Conservation (phyloP, 2,888 invertebrate species). For the Axea sp. region DNA sequence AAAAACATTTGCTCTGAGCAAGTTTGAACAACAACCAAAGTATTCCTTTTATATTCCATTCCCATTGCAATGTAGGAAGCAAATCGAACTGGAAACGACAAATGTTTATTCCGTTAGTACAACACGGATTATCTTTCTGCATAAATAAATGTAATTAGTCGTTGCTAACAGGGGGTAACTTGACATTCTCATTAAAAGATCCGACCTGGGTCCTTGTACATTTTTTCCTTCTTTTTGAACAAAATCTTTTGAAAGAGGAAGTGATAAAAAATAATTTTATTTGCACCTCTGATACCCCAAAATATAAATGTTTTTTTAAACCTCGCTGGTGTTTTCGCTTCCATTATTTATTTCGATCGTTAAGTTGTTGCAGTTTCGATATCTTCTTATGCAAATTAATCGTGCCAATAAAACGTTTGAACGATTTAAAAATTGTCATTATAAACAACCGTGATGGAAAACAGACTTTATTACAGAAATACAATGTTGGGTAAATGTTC, state of each 20-base stretch:
- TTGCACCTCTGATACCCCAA: not conserved
- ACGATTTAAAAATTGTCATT: constrained; percentile 1
- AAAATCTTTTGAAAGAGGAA: constrained; percentile 2
- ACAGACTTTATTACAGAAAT: not conserved
- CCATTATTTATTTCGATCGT: constrained; percentile 9
- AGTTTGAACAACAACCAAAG: too few species aligned
- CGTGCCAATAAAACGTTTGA: constrained; percentile 19
- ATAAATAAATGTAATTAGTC: constrained; percentile 18
- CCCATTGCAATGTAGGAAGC: not conserved
- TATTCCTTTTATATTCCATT: too few species aligned
- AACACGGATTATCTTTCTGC: constrained; percentile 14
- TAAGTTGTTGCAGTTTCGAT: constrained; percentile 1
- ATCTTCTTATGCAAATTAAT: constrained; percentile 11
- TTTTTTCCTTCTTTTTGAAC: not conserved
- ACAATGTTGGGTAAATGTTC: constrained; percentile 4
- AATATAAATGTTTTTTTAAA: not conserved
- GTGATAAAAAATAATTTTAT: constrained; percentile 22
- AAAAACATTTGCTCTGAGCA: too few species aligned
- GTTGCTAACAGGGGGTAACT: constrained; percentile 5
- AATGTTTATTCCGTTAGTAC: not conserved
- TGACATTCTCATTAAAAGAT: too few species aligned
- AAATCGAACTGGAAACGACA: not conserved
- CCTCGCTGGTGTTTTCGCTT: not conserved
- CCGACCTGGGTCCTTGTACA: too few species aligned
- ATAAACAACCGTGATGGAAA: not conserved